A percentile compares a stretch with the other conserved stretches of the same genome.
Evolutionary conservation across 2,113 vertebrate species (phyloP).

Genomic region (Platysternon megacephalum): DNA sequence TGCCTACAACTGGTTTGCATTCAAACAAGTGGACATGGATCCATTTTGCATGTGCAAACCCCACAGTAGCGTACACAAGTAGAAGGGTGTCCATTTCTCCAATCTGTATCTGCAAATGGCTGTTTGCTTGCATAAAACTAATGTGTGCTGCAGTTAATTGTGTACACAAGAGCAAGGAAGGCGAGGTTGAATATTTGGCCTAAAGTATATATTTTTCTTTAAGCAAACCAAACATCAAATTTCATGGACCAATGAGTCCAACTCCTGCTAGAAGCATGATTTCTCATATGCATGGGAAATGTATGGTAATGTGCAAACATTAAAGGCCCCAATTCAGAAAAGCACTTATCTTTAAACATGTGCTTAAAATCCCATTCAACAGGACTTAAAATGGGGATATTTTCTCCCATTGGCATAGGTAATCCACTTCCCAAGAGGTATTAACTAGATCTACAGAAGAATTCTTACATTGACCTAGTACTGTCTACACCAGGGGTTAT

Average conservation of each 20-base stretch:
- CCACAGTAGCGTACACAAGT: background rate
- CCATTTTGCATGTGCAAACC: background rate
- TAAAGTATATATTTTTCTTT: background rate
- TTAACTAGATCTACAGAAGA: no score
- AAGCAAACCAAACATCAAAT: background rate
- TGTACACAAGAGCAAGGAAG: background rate
- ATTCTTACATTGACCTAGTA: background rate
- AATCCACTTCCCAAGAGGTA: background rate
- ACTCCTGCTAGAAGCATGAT: background rate
- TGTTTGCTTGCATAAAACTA: background rate
- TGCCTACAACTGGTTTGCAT: slow-evolving; percentile 44
- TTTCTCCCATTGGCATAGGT: background rate
- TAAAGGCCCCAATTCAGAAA: background rate
- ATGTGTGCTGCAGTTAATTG: fast-evolving
- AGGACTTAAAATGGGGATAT: background rate
- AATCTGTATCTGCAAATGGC: background rate
- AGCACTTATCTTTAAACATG: background rate
- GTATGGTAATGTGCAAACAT: background rate
- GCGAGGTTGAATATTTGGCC: background rate
- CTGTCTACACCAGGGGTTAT: background rate
- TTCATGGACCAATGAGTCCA: background rate
- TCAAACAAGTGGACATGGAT: background rate
- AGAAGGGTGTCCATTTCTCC: background rate
- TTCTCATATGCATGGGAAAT: fast-evolving
- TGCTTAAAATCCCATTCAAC: background rate